Evolutionary conservation across 2,113 vertebrate genomes (phyloP).

Genomic region (Lutjanus erythropterus): DNA sequence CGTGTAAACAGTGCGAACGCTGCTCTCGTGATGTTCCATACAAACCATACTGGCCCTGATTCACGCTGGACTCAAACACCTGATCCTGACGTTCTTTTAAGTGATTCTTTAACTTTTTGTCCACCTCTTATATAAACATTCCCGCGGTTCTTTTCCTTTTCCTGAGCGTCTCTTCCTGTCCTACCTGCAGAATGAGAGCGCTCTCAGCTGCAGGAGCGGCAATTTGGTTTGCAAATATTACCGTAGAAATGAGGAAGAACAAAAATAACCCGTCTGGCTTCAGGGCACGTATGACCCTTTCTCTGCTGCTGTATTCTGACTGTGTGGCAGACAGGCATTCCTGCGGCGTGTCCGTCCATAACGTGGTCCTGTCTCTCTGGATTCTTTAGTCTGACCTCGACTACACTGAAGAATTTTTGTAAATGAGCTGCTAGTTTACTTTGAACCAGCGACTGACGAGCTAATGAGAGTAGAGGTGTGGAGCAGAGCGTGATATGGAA

Average conservation of each 20-base stretch:
- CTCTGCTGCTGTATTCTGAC: not conserved
- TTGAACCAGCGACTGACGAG: not conserved
- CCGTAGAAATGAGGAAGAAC: conserved; percentile 44
- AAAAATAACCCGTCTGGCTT: not conserved
- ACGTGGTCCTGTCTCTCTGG: not conserved
- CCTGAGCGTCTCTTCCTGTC: not conserved
- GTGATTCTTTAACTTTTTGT: not conserved
- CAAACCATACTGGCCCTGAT: too few species aligned
- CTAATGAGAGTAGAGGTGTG: not conserved
- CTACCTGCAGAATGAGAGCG: not conserved
- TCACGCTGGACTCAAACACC: not conserved
- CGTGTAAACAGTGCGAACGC: not conserved
- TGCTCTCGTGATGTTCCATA: not conserved
- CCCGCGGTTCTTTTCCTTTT: not conserved
- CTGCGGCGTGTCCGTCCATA: not conserved
- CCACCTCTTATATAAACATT: not conserved
- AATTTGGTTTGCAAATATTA: conserved; percentile 54
- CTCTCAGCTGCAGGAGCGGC: not conserved
- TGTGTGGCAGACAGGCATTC: not conserved
- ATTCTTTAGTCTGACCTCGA: not conserved
- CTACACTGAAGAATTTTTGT: not conserved
- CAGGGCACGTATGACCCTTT: not conserved
- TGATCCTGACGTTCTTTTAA: not conserved
- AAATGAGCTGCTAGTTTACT: not conserved
- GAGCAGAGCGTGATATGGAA: too few species aligned